Evolutionary conservation across 1,140 invertebrate species (phyloP).

Genomic region (Drosophila subpulchrella): DNA sequence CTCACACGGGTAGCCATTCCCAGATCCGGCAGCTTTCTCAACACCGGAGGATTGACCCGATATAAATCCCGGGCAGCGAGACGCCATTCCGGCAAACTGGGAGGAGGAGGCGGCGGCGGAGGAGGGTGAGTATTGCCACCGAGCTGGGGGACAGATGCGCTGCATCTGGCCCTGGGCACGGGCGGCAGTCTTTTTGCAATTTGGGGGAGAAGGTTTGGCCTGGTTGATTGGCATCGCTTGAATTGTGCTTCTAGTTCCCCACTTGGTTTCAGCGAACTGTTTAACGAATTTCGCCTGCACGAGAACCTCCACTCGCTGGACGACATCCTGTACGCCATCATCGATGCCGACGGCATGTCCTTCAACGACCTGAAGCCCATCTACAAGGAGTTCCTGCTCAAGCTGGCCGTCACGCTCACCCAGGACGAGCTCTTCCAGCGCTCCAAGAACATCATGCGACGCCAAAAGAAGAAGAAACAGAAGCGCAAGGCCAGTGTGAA

Average conservation of each 20-base stretch:
- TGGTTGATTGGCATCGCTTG: conserved; percentile 78
- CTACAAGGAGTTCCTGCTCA: conserved; percentile 94
- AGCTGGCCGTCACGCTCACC: conserved; percentile 93
- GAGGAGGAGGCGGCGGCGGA: conserved; percentile 64
- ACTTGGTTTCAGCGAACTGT: conserved; percentile 92
- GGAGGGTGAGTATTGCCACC: conserved; percentile 78
- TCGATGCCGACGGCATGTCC: conserved; percentile 95
- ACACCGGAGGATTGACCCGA: conserved; percentile 89
- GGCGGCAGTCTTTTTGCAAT: conserved; percentile 55
- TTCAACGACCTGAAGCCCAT: conserved; percentile 96
- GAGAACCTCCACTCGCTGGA: conserved; percentile 94
- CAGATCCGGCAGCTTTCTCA: conserved; percentile 92
- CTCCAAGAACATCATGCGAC: conserved; percentile 94
- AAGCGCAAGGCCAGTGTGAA: conserved; percentile 85
- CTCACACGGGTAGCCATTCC: conserved; percentile 93
- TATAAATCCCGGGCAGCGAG: conserved; percentile 87
- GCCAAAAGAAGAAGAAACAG: conserved; percentile 89
- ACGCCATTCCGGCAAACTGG: conserved; percentile 70
- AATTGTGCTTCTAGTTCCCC: conserved; percentile 88
- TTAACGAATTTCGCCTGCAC: conserved; percentile 92
- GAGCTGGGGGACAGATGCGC: conserved; percentile 6
- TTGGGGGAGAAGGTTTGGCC: conserved; percentile 74
- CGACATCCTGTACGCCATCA: conserved; percentile 94
- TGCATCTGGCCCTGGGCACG: conserved; percentile 29
- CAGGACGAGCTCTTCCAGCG: conserved; percentile 95